Base-by-base conservation (phyloP, 2,797 vertebrate species). In the Esox masquinongy region DNA sequence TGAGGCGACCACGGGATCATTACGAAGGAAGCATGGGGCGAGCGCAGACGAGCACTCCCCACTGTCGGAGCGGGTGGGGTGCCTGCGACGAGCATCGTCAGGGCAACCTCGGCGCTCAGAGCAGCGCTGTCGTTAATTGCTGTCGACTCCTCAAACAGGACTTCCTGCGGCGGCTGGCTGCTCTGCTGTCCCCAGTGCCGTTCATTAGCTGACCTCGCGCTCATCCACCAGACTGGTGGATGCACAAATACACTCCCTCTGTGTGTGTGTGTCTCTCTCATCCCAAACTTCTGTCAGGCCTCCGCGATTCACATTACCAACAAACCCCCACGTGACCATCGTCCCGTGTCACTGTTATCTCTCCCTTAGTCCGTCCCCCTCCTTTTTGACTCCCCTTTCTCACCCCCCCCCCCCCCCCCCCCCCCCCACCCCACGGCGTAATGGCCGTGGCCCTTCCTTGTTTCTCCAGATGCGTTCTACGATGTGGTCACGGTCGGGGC, bases 401-500 rank as follows among this genome's bases (percentile, higher is more conserved):
- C 1, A 1, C 34, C 17, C 11, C 19, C 34, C 66, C 17, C 36
- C 17, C 34, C 31, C 19, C 34, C 34, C 17, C 36, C 63, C 29
- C 2, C 24, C 39, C n/a, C 8, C 22, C 36, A 1, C 1, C 29
- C 29, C 3, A 3, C 66, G n/a, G n/a, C n/a, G n/a, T n/a, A n/a
- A n/a, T n/a, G n/a, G n/a, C n/a, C n/a, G 19, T 7, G 19, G 24
- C 22, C 11, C 16, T 84, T 49, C 72, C 73, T 68, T 39, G 76
- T 80, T 8, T 2, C 88, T 89, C 5, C 91, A 99, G 97, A 98
- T 91, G 94, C 95, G 31, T 88, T 95, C 81, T 99, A 99, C 36
- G 98, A 99, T 79, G 95, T 99, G 59, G 92, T 99, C 90, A 99
- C 98, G 0, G 96, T 98, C 17, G 98, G 98, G 82, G 98, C 98